Conservation (phyloP, 2,113 vertebrate genomes). For the Octodon degus region DNA sequence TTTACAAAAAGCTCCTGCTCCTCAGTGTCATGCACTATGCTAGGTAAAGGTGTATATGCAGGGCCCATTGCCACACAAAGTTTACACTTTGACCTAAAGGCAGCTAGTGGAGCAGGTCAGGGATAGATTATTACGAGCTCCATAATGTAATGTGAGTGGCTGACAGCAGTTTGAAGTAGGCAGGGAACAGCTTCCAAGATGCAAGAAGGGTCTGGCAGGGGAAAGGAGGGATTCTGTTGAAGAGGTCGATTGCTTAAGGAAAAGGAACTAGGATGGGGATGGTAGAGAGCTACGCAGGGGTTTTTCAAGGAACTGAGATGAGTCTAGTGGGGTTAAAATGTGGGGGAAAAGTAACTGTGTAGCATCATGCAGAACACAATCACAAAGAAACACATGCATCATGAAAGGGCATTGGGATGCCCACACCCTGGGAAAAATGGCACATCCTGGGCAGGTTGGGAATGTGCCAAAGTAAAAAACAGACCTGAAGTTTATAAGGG, state of each 20-base stretch:
- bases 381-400: neutral
- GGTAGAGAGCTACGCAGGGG: neutral
- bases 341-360: neutral
- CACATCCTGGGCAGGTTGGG: neutral
- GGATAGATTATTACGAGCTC: rapidly evolving
- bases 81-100: neutral
- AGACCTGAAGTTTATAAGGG: neutral
- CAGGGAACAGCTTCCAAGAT: neutral
- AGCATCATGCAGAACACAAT: neutral
- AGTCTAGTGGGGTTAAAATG: neutral
- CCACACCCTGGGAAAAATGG: neutral
- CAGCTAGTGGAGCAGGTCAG: no score
- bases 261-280: neutral
- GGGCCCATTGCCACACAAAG: no score
- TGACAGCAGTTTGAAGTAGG: neutral
- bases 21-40: neutral
- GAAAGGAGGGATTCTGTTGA: neutral
- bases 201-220: neutral
- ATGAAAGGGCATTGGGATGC: neutral
- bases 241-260: neutral
- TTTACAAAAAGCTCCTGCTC: neutral
- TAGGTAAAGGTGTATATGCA: neutral
- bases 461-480: neutral
- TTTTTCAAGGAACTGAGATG: neutral
- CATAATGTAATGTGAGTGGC: neutral